Conservation (phyloP, 2,113 vertebrate genomes). For the Pangasianodon hypophthalmus region DNA sequence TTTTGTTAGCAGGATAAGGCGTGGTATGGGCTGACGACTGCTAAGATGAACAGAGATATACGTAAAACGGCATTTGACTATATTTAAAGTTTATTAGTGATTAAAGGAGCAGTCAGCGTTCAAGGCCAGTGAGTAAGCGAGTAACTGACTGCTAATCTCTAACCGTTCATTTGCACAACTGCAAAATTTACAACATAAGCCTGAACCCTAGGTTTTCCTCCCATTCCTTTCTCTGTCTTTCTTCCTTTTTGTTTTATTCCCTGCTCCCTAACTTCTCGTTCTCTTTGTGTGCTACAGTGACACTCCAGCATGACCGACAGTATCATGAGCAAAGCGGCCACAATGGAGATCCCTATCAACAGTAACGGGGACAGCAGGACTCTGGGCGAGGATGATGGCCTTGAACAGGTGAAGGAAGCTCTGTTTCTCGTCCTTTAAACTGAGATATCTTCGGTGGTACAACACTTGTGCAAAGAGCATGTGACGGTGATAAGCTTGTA, state of each 20-base stretch:
- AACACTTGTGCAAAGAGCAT: not conserved
- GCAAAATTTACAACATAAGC: not conserved
- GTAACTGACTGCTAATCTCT: not conserved
- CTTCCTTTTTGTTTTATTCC: not conserved
- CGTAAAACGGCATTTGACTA: not conserved
- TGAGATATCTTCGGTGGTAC: no score
- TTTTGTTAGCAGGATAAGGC: not conserved
- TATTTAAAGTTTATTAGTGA: not conserved
- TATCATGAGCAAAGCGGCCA: constrained; percentile 94
- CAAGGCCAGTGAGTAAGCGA: not conserved
- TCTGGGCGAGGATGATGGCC: constrained; percentile 86
- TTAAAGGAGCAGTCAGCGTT: not conserved
- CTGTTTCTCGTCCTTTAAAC: not conserved
- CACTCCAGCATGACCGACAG: constrained; percentile 86
- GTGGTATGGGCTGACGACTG: not conserved
- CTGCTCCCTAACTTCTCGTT: not conserved
- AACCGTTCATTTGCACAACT: not conserved
- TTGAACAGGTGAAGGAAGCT: constrained; percentile 86
- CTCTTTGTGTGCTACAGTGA: constrained; percentile 25
- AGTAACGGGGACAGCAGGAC: constrained; percentile 88
- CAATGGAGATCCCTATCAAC: constrained; percentile 97
- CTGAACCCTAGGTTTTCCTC: not conserved
- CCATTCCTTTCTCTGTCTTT: not conserved
- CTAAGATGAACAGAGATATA: not conserved
- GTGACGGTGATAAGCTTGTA: not conserved